Base-by-base conservation (phyloP, 2,888 invertebrate genomes). In the Melieria omissa region DNA sequence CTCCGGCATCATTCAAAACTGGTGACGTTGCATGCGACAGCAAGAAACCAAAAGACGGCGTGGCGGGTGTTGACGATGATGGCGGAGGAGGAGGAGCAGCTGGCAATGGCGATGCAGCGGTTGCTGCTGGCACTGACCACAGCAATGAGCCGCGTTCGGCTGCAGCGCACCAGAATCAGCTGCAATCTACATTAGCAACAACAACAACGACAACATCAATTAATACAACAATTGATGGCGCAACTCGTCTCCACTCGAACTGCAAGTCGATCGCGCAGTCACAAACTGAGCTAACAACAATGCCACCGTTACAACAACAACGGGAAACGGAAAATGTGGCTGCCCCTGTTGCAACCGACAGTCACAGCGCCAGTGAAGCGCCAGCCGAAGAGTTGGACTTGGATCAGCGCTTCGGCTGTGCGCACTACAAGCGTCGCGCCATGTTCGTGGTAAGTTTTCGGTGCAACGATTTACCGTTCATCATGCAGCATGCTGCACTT, bases 361-460 rank as follows among this genome's bases (percentile, higher is more conserved):
- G 16, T 14, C 41, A 41, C 41, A 14, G 14, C 64, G 54, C 9
- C 64, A 6, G 9, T n/a, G 42, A 8, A 12, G 57, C 46, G 5
- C 10, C 54, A 42, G 45, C 12, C 52, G 61, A 61, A 8, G 52
- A 14, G 9, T 68, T 52, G 44, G 61, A 68, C 42, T 54, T 45
- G 6, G 69, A 69, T 77, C 81, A 73, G 73, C 80, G 83, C 57
- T 83, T 83, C 54, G 95, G 95, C 72, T 95, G 95, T 88, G 91
- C 91, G 79, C 95, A 95, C 88, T 95, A 95, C 84, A 93, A 93
- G 85, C 89, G 95, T 81, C 92, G 93, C 85, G 94, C 94, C 64
- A 94, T 94, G 88, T 93, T 95, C 88, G 93, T 95, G 89, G 95
- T 95, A 89, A 91, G 93, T 89, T 62, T 45, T n/a, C 16, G n/a